Evolutionary conservation across 2,797 vertebrate species (phyloP).

Genomic region (Agapornis canus): DNA sequence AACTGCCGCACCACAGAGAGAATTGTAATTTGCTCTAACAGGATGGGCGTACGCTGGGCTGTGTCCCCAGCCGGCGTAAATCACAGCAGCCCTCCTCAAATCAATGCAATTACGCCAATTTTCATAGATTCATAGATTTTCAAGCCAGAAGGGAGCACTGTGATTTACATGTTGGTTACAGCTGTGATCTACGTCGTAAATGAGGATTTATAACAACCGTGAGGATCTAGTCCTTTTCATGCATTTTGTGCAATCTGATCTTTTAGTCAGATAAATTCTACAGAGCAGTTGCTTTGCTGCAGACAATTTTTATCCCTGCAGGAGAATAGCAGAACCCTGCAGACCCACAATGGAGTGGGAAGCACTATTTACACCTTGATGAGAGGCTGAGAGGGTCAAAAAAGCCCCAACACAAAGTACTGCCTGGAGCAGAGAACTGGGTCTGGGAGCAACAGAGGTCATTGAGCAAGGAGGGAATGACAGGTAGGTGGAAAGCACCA

Average conservation of each 20-base stretch:
- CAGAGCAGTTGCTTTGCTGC: constrained; percentile 3
- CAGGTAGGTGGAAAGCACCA: neutral
- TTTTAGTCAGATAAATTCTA: constrained; percentile 6
- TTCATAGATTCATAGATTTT: constrained; percentile 60
- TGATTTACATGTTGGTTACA: constrained; percentile 55
- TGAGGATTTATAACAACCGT: constrained; percentile 25
- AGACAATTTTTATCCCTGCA: neutral
- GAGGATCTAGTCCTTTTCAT: neutral
- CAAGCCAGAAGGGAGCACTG: constrained; percentile 46
- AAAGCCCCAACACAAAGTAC: neutral
- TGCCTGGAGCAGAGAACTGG: neutral
- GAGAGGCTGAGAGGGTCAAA: neutral
- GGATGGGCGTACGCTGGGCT: neutral
- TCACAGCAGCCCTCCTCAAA: constrained; percentile 44
- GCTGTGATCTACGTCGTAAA: constrained; percentile 49
- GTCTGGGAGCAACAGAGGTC: neutral
- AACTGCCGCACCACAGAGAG: neutral
- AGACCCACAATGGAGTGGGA: neutral
- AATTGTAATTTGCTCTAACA: constrained; percentile 55
- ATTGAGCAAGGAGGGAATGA: neutral
- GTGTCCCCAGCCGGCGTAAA: neutral
- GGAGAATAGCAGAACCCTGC: neutral
- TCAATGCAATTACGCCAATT: constrained; percentile 65
- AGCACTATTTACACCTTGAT: neutral
- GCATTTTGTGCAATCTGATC: constrained; percentile 21